phyloP scores from a whole-genome alignment of 1,140 invertebrate species.

The Phenacoccus solenopsis region DNA sequence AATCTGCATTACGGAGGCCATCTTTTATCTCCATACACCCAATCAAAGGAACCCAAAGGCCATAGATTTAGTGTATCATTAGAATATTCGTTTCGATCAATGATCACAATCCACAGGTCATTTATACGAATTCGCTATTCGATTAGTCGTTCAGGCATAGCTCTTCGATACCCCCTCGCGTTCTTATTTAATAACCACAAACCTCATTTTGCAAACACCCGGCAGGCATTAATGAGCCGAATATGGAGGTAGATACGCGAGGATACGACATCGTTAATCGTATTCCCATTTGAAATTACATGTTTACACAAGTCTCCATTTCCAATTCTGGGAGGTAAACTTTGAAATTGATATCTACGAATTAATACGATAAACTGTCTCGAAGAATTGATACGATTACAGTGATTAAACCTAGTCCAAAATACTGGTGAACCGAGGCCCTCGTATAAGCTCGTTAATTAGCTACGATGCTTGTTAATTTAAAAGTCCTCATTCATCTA shows the following conservation, averaged over 20 bases:
- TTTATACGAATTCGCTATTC: neutral
- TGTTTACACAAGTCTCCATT: neutral
- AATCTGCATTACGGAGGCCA: no score
- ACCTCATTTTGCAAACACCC: neutral
- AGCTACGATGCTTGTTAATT: neutral
- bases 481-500: neutral
- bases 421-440: no score
- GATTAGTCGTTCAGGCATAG: no score
- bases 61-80: no score
- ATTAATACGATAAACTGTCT: neutral
- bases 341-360: neutral
- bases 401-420: neutral
- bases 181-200: no score
- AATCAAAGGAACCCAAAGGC: no score
- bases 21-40: no score
- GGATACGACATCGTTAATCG: neutral
- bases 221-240: neutral
- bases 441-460: neutral
- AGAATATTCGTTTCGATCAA: no score
- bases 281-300: neutral
- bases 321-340: neutral
- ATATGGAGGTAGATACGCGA: neutral
- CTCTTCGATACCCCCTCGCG: no score
- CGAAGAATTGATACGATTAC: neutral
- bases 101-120: no score